Evolutionary conservation across 30 jellyfish, hydroid and myxozoan genomes (phyloP), one percentile per base, ranked within the genome.

Genomic region (Morbakka virulenta): DNA sequence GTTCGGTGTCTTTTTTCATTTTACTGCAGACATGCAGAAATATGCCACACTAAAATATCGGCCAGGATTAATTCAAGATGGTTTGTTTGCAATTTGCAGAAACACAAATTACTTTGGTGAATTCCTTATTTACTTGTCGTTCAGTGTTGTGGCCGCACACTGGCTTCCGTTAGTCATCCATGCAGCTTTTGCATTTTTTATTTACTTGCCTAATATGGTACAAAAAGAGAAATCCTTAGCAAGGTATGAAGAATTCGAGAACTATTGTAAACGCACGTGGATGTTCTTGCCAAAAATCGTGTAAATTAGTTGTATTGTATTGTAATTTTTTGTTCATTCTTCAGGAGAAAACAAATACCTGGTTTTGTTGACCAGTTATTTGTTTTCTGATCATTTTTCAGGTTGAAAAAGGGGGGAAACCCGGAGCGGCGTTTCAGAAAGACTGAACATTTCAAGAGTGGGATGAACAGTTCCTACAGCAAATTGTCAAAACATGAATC

Each of bases 51-150:
- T 87, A 34, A 72, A 71, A 35, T 67, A 69, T 84, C 47, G 65
- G 67, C 80, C 79, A 2, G 89, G 89, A 0, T 62, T 87, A n/a
- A 87, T 87, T 23, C 72, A 77, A 3, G 94, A 78, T 0, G 96
- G 96, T n/a, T 72, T 87, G 21, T 87, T 78, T 67, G 49, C 88
- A 14, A 21, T 52, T 22, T 64, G 85, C 83, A 49, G 96, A 31
- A 87, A 87, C 32, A 49, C 82, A 52, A 87, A 87, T 48, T 87
- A 78, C 36, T 76, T 87, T 17, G 96, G 96, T 6, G 96, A 87
- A 67, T 69, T 87, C 3, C 52, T 87, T 28, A 87, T 82, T 17
- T 87, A 87, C 53, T n/a, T 72, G 81, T 71, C 93, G 41, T 87
- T 87, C 62, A 90, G 88, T 1, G 26, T 79, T 24, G 29, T 87